A percentile compares a stretch with the other conserved stretches of the same genome.
phyloP scores from a whole-genome alignment of 2,113 vertebrate genomes.

The Uropsilus gracilis region DNA sequence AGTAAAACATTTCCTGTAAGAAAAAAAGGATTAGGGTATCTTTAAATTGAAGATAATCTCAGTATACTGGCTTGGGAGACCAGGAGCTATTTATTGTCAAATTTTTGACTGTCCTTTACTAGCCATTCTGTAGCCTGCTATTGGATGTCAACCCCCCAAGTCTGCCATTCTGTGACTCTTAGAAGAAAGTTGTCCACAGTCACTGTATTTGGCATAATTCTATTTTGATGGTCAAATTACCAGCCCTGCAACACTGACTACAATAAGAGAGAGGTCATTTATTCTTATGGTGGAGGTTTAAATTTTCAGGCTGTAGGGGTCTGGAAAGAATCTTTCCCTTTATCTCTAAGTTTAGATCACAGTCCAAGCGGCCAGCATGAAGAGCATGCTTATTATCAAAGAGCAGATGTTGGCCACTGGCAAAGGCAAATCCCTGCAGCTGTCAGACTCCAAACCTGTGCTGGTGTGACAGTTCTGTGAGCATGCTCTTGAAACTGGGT shows the following conservation, averaged over 20 bases:
- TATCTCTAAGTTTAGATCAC: neutral
- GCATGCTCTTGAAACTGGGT: conserved; percentile 6
- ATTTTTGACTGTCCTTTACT: neutral
- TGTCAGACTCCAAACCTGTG: neutral
- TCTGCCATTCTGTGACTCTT: neutral
- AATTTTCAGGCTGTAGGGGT: neutral
- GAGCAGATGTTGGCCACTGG: neutral
- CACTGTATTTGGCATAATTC: neutral
- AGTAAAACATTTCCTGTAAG: neutral
- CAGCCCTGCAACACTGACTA: neutral
- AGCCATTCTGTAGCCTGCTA: neutral
- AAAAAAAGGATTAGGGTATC: neutral
- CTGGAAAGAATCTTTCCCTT: neutral
- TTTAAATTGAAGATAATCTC: neutral
- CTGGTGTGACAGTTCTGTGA: neutral
- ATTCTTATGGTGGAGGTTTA: neutral
- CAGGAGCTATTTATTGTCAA: neutral
- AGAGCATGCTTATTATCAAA: neutral
- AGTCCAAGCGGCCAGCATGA: neutral
- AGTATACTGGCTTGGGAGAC: neutral
- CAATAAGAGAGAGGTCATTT: neutral
- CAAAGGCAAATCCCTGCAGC: neutral
- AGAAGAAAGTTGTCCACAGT: neutral
- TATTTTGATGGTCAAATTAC: neutral
- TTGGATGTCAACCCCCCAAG: neutral